Base-by-base conservation (phyloP, 2,888 invertebrate genomes). In the Seira musarum region DNA sequence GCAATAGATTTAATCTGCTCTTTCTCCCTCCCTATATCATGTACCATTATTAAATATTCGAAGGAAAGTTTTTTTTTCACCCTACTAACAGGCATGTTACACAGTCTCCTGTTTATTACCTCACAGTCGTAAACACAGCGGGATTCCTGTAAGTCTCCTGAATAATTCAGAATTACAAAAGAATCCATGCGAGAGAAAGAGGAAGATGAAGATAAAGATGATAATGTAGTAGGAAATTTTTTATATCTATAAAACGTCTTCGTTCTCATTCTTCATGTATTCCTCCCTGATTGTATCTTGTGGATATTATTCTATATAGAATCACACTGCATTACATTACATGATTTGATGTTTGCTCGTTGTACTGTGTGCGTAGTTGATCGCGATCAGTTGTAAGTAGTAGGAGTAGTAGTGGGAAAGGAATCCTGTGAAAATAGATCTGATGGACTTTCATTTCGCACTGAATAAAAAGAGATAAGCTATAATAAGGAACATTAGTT, bases 401-500 rank as follows among this genome's bases (percentile, higher is more conserved):
- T 60, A 17, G 6, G 17, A 66, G 35, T 8, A 35, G 40, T 17
- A 30, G 65, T 17, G 35, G n/a, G 17, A 57, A 30, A 69, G 25
- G n/a, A n/a, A n/a, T n/a, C n/a, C n/a, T n/a, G n/a, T n/a, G 30
- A 19, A 69, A 69, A 69, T 25, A 69, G 61, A 70, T 70, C 70
- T 70, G 70, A 70, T 53, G 53, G 19, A 60, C 64, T 72, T 46
- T 21, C 49, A n/a, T n/a, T n/a, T n/a, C n/a, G n/a, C n/a, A 25
- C 72, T 72, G 72, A 72, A 72, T 72, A 64, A 64, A n/a, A n/a
- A n/a, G n/a, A n/a, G n/a, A n/a, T n/a, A n/a, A 72, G 64, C 72
- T 46, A 60, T 73, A 73, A 73, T 73, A 73, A 73, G 53, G 73
- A 73, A 73, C 65, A 73, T 66, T 73, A 65, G 73, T 66, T n/a